Evolutionary conservation across 2,888 invertebrate genomes (phyloP), one percentile per base, ranked within the genome.

Genomic region (Omphaloscelis lunosa): DNA sequence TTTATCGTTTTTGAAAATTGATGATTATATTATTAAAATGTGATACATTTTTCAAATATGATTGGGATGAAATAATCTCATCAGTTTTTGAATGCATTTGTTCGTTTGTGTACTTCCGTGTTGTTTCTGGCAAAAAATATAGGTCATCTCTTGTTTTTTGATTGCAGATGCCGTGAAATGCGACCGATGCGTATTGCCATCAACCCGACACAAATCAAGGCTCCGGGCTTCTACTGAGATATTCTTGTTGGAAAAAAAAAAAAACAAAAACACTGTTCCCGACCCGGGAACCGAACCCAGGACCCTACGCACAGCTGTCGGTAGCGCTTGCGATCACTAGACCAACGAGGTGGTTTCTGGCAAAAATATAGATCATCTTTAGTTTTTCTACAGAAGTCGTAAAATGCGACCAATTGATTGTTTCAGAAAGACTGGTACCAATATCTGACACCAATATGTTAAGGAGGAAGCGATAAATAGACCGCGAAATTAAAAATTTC

Each of bases 21-120:
- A 72, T 72, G 48, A 45, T 23, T 61, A 29, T 20, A 34, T 56
- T 83, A 72, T 81, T 63, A 48, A 65, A 80, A 82, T 76, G 23
- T 56, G 29, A 66, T 69, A 69, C 17, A 56, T 23, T 77, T 75
- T 75, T 56, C 27, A 11, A 27, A 73, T 75, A 62, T 27, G 48
- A 41, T 77, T 41, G 12, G 20, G 15, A 39, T n/a, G 6, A 41
- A 51, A 51, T 80, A 58, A 29, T 63, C 15, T 48, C 23, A 12
- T 63, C 29, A 29, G 11, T 15, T 53, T 65, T 65, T 17, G 3
- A 59, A 69, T 65, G 65, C 62, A 48, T 65, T 74, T 56, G 27
- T 67, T 67, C 39, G 11, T 56, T 62, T 56, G 1, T 3, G 12
- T 45, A 15, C n/a, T 62, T 79, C 75, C 66, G 48, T 58, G n/a